These are phyloP conservation scores for Parapsyche elsis DNA, from an alignment of 1,140 invertebrate species.

Conservation along the genomic window DNA sequence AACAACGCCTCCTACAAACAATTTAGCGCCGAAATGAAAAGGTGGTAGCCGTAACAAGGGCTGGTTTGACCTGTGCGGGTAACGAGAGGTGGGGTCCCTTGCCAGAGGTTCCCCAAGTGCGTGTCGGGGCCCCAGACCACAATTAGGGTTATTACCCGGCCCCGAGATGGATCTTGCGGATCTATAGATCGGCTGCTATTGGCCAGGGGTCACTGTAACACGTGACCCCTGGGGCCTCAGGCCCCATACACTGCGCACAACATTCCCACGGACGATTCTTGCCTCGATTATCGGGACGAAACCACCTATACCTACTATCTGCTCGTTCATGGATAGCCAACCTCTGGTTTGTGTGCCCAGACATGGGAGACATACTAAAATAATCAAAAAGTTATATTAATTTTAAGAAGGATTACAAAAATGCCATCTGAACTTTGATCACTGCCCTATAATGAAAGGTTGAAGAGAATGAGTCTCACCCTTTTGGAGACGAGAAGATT, in stretches of 20 bases:
- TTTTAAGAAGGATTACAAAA: too few relatives aligned
- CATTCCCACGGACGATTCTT: conserved; percentile 53
- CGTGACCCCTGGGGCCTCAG: conserved; percentile 48
- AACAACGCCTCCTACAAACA: conserved; percentile 2
- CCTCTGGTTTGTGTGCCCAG: not conserved
- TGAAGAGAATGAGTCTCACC: too few relatives aligned
- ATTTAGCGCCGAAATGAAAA: conserved; percentile 11
- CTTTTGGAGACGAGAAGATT: too few relatives aligned
- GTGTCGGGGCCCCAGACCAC: not conserved
- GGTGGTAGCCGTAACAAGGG: not conserved
- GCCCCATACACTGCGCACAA: conserved; percentile 43
- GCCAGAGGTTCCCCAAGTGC: not conserved
- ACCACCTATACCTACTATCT: conserved; percentile 20
- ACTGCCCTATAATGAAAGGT: too few relatives aligned
- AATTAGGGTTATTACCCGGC: conserved; percentile 44
- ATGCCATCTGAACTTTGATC: too few relatives aligned
- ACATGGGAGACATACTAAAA: too few relatives aligned
- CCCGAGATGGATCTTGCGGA: conserved; percentile 22
- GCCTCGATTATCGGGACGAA: conserved; percentile 48
- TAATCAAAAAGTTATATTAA: too few relatives aligned
- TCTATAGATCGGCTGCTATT: conserved; percentile 27
- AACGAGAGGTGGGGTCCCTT: not conserved
- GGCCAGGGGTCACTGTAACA: conserved; percentile 53
- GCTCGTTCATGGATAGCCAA: not conserved
- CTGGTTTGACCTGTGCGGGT: not conserved